Percentiles rank a stretch among this genome's conserved stretches.
Evolutionary conservation across 2,113 vertebrate genomes (phyloP).

Genomic region (Varanus salvator): DNA sequence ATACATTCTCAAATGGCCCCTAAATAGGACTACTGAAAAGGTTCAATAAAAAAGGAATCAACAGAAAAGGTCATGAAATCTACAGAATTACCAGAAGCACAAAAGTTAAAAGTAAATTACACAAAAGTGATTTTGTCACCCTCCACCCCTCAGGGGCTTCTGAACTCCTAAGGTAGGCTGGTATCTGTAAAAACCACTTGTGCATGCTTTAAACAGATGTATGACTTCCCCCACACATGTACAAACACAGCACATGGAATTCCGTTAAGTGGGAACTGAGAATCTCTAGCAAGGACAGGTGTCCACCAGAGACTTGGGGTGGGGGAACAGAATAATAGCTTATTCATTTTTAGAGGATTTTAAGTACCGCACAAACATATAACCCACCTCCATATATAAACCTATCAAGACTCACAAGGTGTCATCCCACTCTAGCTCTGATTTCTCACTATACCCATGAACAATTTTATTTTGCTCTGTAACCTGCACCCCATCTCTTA

Average conservation of each 20-base stretch:
- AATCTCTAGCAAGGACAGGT: too few species aligned
- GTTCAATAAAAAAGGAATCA: constrained; percentile 13
- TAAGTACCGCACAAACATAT: not conserved
- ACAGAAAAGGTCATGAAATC: constrained; percentile 32
- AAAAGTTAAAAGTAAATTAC: not conserved
- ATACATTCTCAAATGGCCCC: not conserved
- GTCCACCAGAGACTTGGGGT: too few species aligned
- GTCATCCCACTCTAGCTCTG: not conserved
- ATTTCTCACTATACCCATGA: not conserved
- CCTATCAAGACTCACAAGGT: not conserved
- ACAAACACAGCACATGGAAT: constrained; percentile 8
- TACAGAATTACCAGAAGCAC: not conserved
- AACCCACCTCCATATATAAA: not conserved
- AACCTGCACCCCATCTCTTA: not conserved
- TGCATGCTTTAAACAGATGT: not conserved
- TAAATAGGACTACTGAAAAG: not conserved
- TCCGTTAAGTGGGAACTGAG: not conserved
- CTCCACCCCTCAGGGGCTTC: not conserved
- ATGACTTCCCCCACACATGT: not conserved
- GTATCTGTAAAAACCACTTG: not conserved
- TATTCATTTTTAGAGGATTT: not conserved
- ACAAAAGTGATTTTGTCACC: not conserved
- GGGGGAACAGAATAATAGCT: not conserved
- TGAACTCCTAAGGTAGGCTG: not conserved
- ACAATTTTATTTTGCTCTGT: not conserved